These are phyloP conservation scores for Drosophila mojavensis DNA, from an alignment of 1,140 invertebrate genomes.

Conservation along the genomic window DNA sequence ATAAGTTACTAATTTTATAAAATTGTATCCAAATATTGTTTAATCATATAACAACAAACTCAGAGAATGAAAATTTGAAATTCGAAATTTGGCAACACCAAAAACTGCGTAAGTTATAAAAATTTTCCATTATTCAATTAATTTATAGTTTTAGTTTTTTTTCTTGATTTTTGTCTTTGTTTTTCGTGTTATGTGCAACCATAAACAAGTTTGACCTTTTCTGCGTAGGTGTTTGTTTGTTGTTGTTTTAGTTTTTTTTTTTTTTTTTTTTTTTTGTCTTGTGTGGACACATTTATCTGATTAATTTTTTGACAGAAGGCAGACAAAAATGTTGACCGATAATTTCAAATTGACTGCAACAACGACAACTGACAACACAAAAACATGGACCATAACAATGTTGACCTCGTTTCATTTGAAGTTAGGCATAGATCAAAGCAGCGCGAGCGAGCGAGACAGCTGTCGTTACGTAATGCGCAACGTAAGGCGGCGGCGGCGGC, in stretches of 20 bases:
- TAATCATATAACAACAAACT: not conserved
- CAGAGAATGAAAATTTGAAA: not conserved
- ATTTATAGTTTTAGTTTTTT: conserved; percentile 27
- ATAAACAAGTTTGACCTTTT: conserved; percentile 63
- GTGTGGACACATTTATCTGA: conserved; percentile 72
- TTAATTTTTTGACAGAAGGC: conserved; percentile 72
- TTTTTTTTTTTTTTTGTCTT: conserved; percentile 29
- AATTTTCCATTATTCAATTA: conserved; percentile 43
- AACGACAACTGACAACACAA: conserved; percentile 27
- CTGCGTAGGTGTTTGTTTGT: conserved; percentile 56
- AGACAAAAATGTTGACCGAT: conserved; percentile 76
- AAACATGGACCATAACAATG: conserved; percentile 66
- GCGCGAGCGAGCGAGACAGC: conserved; percentile 28
- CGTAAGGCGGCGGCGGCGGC: conserved; percentile 52
- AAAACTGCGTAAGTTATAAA: conserved; percentile 42
- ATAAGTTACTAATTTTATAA: not conserved
- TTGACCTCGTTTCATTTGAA: conserved; percentile 63
- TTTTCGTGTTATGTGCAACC: conserved; percentile 20
- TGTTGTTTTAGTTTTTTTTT: too few species aligned
- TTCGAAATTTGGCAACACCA: conserved; percentile 9
- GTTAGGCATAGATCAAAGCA: conserved; percentile 32
- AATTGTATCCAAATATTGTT: not conserved
- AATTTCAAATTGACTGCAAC: conserved; percentile 73
- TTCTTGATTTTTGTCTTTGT: conserved; percentile 6
- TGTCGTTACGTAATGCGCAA: conserved; percentile 63